phyloP scores from a whole-genome alignment of 37 sponge, comb jelly and placozoan species.

The Bolinopsis microptera region DNA sequence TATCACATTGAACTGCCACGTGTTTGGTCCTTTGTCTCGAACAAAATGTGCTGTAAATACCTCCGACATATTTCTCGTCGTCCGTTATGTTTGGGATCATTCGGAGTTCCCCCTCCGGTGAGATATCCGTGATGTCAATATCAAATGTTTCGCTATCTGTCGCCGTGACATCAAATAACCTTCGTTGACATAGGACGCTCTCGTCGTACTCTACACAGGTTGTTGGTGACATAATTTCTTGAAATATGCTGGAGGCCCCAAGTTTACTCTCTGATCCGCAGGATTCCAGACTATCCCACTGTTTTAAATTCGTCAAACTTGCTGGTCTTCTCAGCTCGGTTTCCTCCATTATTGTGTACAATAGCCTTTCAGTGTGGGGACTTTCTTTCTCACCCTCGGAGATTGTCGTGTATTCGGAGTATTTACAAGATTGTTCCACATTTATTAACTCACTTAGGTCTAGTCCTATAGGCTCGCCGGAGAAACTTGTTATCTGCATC shows the following conservation, averaged over 20 bases:
- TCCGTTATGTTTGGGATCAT: background rate
- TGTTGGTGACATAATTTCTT: too few species aligned
- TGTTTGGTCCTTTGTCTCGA: background rate
- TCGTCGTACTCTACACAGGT: background rate
- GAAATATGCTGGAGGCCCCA: background rate
- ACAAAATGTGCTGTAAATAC: background rate
- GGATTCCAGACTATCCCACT: background rate
- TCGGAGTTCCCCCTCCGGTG: background rate
- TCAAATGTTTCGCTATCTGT: background rate
- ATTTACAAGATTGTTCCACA: background rate
- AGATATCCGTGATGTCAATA: background rate
- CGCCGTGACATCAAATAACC: background rate
- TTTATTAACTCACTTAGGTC: background rate
- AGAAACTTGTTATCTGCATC: background rate
- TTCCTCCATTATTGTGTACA: conserved; percentile 26
- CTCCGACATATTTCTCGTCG: background rate
- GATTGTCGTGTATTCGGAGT: background rate
- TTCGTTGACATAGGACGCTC: background rate
- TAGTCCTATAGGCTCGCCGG: background rate
- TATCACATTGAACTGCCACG: background rate
- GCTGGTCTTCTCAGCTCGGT: background rate
- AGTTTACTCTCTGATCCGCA: background rate
- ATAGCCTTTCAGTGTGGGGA: background rate
- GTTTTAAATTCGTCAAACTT: background rate
- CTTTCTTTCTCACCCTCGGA: background rate